phyloP scores from a whole-genome alignment of 2,888 invertebrate species.

The Pristionchus arcanus region DNA sequence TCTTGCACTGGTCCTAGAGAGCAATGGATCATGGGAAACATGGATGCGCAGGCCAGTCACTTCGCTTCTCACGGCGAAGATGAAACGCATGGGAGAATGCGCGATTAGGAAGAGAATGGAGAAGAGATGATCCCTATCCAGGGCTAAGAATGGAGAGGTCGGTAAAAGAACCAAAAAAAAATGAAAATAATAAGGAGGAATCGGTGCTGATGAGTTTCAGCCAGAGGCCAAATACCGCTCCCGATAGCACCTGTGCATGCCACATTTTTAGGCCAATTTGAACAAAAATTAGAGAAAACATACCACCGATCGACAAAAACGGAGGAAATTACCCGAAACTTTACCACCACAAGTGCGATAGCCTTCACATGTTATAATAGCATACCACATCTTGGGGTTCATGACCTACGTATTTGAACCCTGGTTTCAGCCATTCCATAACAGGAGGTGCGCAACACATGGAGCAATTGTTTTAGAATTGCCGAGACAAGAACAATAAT shows the following conservation, averaged over 20 bases:
- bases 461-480: background rate
- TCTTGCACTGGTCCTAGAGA: background rate
- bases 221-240: too few relatives aligned
- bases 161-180: background rate
- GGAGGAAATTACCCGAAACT: too few relatives aligned
- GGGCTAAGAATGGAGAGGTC: background rate
- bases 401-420: too few relatives aligned
- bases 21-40: background rate
- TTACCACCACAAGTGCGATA: too few relatives aligned
- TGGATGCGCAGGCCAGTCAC: background rate
- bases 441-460: background rate
- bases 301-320: too few relatives aligned
- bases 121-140: background rate
- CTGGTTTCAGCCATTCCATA: too few relatives aligned
- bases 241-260: too few relatives aligned
- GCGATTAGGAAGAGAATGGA: conserved; percentile 4
- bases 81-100: conserved; percentile 23
- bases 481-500: background rate
- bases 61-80: background rate
- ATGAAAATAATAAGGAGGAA: background rate
- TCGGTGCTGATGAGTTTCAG: background rate
- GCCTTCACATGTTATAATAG: too few relatives aligned
- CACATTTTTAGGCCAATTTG: too few relatives aligned
- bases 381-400: too few relatives aligned
- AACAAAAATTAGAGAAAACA: too few relatives aligned